Percentiles rank a stretch among this genome's conserved stretches.
phyloP scores from a whole-genome alignment of 1,140 invertebrate species.

The Anagrus nilaparvatae region DNA sequence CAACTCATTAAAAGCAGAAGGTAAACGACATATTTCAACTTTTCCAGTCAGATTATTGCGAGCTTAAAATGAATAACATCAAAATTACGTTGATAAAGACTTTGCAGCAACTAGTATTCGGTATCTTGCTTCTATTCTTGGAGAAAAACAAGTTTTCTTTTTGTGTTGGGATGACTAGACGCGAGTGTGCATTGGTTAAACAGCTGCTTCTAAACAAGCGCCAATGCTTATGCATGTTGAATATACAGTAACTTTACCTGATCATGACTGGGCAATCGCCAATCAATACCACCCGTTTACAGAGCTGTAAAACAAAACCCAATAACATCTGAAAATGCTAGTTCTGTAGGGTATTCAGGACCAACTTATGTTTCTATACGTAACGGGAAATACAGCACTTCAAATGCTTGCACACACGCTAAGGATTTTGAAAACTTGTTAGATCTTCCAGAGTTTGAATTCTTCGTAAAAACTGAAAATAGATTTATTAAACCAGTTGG shows the following conservation, averaged over 20 bases:
- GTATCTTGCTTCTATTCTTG: constrained; percentile 9
- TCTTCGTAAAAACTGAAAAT: background rate
- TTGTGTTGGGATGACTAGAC: too few relatives aligned
- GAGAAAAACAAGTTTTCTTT: constrained; percentile 13
- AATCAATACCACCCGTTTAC: too few relatives aligned
- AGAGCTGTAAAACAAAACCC: background rate
- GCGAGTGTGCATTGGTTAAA: too few relatives aligned
- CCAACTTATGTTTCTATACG: constrained; percentile 33
- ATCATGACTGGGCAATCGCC: too few relatives aligned
- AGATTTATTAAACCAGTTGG: background rate
- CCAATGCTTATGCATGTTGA: too few relatives aligned
- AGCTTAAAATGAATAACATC: constrained; percentile 1
- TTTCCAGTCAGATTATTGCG: constrained; percentile 7
- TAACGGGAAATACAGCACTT: constrained; percentile 24
- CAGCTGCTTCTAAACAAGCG: too few relatives aligned
- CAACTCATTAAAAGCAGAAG: background rate
- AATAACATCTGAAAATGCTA: background rate
- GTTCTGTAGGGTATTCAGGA: constrained; percentile 30
- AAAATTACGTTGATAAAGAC: constrained; percentile 5
- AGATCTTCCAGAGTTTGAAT: background rate
- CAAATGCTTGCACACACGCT: constrained; percentile 13
- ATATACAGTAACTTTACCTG: too few relatives aligned
- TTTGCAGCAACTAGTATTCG: constrained; percentile 3
- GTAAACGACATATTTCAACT: constrained; percentile 6
- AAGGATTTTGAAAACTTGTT: background rate